Evolutionary conservation across 2,888 invertebrate genomes (phyloP).

Genomic region (Adelognathus sp.): DNA sequence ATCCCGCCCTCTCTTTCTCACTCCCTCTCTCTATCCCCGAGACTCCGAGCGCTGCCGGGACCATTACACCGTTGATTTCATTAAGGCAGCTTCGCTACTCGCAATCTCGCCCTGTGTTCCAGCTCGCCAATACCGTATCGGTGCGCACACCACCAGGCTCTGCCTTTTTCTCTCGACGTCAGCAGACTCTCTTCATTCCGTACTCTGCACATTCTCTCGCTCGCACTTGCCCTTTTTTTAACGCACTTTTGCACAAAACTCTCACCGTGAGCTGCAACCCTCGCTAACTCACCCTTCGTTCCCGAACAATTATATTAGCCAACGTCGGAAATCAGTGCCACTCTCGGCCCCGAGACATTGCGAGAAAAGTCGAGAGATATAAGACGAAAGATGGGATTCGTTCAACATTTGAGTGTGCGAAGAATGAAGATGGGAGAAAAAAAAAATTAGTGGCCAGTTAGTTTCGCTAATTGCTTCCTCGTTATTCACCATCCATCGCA

Average conservation of each 20-base stretch:
- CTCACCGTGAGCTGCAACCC: slow-evolving; percentile 50
- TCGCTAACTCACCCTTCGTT: slow-evolving; percentile 46
- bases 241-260: neutral
- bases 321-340: slow-evolving; percentile 63
- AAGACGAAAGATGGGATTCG: neutral
- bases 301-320: slow-evolving; percentile 73
- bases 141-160: slow-evolving; percentile 15
- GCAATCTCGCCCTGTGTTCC: slow-evolving; percentile 70
- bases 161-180: slow-evolving; percentile 16
- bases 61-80: slow-evolving; percentile 80
- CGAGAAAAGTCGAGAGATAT: slow-evolving; percentile 5
- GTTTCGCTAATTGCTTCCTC: too few relatives aligned
- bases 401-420: neutral
- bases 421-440: neutral
- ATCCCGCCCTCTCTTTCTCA: neutral
- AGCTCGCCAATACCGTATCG: slow-evolving; percentile 1
- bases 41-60: slow-evolving; percentile 73
- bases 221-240: slow-evolving; percentile 43
- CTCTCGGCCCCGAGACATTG: slow-evolving; percentile 29
- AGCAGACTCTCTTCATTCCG: neutral
- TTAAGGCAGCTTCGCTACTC: slow-evolving; percentile 74
- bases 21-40: slow-evolving; percentile 19
- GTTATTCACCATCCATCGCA: too few relatives aligned
- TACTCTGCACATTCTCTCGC: slow-evolving; percentile 27
- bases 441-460: too few relatives aligned